Evolutionary conservation across 2,113 vertebrate genomes (phyloP), one percentile per base, ranked within the genome.

Genomic region (Micromys minutus): DNA sequence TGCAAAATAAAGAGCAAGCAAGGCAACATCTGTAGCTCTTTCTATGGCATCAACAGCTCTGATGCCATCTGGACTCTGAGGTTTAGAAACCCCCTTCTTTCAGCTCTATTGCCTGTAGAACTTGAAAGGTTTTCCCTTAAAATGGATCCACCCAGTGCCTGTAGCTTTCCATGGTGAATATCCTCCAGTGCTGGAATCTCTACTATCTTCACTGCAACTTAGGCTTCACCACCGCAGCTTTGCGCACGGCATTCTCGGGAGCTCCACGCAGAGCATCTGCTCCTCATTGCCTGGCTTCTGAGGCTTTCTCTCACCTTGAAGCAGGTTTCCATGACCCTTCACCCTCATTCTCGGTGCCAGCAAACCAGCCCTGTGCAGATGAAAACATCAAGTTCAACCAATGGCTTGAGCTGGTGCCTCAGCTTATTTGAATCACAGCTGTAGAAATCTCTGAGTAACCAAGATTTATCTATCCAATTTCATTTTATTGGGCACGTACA

Each of bases 401-500:
- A 67, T 4, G 34, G 76, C 29, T 50, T 79, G 83, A 67, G 45
- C 29, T 67, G 42, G 9, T 0, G 42, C 26, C 16, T 85, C 67
- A 26, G 16, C n/a, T 42, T 59, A 67, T 29, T 26, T 74, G 69
- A 42, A 74, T 2, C n/a, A 3, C 24, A 88, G 36, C 24, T 39
- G 15, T 7, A 71, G n/a, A 26, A 74, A 19, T 34, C 83, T 50
- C 42, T 36, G 7, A 95, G 61, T 21, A 4, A 15, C 50, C 26
- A 90, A 90, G 42, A 65, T 69, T 83, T 95, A 76, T 71, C 50
- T 63, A 83, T 17, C 3, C 31, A 86, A 31, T 85, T 96, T 77
- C 79, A 9, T 90, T 74, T 69, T 36, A 34, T 69, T 74, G 29
- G 5, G 90, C 36, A 45, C 61, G 9, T 55, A 87, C 21, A 45